These are phyloP conservation scores for Clupea harengus DNA, from an alignment of 2,113 vertebrate species.

Conservation along the genomic window DNA sequence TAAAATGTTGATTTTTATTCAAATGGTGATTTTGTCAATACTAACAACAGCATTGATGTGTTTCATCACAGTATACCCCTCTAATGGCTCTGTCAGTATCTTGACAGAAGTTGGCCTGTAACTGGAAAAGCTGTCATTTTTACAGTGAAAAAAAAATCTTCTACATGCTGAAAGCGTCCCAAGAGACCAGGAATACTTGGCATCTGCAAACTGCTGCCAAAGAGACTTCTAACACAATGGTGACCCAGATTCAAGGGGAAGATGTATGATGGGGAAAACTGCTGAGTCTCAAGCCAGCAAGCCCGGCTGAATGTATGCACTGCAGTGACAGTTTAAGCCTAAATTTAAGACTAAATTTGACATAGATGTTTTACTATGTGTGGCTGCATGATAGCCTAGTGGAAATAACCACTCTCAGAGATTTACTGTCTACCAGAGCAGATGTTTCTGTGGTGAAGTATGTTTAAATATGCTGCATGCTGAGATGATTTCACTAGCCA, in stretches of 20 bases:
- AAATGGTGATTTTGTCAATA: too few species aligned
- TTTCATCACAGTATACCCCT: too few species aligned
- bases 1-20: too few species aligned
- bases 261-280: constrained; percentile 29
- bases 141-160: background rate
- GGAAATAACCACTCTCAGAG: background rate
- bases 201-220: constrained; percentile 1
- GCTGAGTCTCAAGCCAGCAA: constrained; percentile 23
- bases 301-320: background rate
- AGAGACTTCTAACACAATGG: background rate
- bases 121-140: background rate
- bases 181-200: background rate
- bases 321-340: constrained; percentile 24
- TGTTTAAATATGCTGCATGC: background rate
- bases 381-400: background rate
- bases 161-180: background rate
- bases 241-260: constrained; percentile 36
- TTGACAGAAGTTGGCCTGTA: background rate
- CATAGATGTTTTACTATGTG: background rate
- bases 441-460: background rate
- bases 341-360: background rate
- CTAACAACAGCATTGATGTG: too few species aligned
- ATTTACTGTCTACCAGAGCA: background rate
- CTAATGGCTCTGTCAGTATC: background rate
- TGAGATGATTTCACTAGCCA: background rate